Evolutionary conservation across 2,113 vertebrate genomes (phyloP), one percentile per base, ranked within the genome.

Genomic region (Propithecus coquereli): DNA sequence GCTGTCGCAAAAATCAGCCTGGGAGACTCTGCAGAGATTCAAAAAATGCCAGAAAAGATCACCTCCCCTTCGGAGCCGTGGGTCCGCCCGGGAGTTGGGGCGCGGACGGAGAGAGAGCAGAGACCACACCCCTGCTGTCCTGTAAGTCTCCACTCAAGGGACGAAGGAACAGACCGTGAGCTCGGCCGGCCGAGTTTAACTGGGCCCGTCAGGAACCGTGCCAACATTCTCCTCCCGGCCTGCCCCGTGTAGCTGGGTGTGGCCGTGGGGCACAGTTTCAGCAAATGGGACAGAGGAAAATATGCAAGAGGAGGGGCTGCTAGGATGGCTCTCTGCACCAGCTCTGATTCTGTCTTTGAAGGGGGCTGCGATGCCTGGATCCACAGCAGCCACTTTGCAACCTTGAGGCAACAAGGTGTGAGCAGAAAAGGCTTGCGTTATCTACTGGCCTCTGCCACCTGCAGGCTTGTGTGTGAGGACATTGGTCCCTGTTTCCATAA

Each of bases 391-490:
- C 37, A 9, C 18, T 0, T 34, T 81, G 65, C 5, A 32, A 25
- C 76, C 18, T 34, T 20, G 65, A 88, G 54, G 74, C 9, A 1
- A 18, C 17, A 16, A 11, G 32, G 16, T 1, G 0, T 4, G 37
- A 61, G 5, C 7, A 1, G 8, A n/a, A 2, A 27, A 40, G 2
- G 30, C 10, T 0, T 1, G 32, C n/a, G 2, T 40, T 43, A 45
- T 30, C 43, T 16, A 1, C 54, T 0, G 6, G 54, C 18, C 18
- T 57, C 6, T 22, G 52, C 52, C 8, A 2, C 5, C 34, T 18
- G 45, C 4, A n/a, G 7, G 9, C 6, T 30, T 30, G 3, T 12
- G 52, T 14, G 17, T 8, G 6, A 50, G 4, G 7, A 22, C 8
- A 3, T 20, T 9, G 1, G 8, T 11, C 20, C 61, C 18, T 11